Evolutionary conservation across 2,888 invertebrate species (phyloP), one percentile per base, ranked within the genome.

Genomic region (Nymphalis c-album): DNA sequence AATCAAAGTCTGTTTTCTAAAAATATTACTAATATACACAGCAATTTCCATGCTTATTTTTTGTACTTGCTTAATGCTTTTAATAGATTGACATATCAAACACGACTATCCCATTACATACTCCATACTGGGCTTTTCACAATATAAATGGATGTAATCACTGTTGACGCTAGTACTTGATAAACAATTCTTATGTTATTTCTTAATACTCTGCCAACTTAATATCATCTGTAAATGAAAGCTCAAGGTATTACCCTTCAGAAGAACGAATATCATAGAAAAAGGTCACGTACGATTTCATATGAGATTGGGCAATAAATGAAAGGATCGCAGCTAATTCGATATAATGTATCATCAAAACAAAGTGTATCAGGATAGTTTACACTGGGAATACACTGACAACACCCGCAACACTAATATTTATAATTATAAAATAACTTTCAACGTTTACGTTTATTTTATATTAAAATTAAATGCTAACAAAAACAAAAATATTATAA

Each of bases 101-200:
- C 10, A 40, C n/a, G 35, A 40, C 35, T 57, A 57, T 57, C n/a
- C 35, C n/a, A 40, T 40, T 57, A 53, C 17, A 53, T 53, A 55
- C 31, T 55, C 31, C 31, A 55, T 31, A 35, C 31, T 55, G 22
- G 7, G 53, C 26, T 53, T 50, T 18, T 26, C 53, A 17, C n/a
- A 10, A 17, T 31, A 57, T 10, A 20, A 57, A 55, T 17, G 18
- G 40, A 17, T 46, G 16, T 64, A 50, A 64, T 64, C 45, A 53
- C 45, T 60, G 60, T 7, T 64, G 59, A 51, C 51, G 64, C 51
- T 7, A 64, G 35, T 22, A 22, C 48, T 26, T n/a, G 45, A 51
- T 59, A 64, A 61, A 59, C 59, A 59, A 57, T 17, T 35, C n/a
- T 50, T 40, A 51, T 50, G 58, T 59, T 59, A 26, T 40, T 40